Evolutionary conservation across 2,888 invertebrate genomes (phyloP).

Genomic region (Xylota segnis): DNA sequence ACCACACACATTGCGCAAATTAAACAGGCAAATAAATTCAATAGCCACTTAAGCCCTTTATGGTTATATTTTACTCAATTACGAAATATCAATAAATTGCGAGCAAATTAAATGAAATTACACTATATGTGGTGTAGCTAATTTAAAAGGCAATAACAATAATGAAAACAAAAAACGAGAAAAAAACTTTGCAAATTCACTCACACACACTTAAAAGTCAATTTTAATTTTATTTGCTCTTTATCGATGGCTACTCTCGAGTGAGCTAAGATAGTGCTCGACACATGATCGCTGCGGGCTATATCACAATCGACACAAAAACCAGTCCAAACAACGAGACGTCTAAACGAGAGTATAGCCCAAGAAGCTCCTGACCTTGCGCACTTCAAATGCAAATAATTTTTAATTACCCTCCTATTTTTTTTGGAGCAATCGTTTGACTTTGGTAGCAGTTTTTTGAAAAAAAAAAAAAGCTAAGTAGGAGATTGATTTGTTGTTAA

Average conservation of each 20-base stretch:
- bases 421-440: too few species aligned
- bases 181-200: too few species aligned
- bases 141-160: background rate
- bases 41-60: constrained; percentile 1
- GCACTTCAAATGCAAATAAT: constrained; percentile 22
- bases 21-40: constrained; percentile 13
- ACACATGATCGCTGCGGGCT: constrained; percentile 7
- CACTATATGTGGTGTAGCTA: background rate
- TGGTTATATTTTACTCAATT: constrained; percentile 8
- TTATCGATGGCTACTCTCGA: constrained; percentile 3
- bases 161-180: background rate
- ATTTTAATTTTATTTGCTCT: constrained; percentile 5
- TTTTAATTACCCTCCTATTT: background rate
- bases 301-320: constrained; percentile 12
- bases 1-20: background rate
- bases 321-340: constrained; percentile 14
- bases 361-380: constrained; percentile 43
- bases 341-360: background rate
- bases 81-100: constrained; percentile 1
- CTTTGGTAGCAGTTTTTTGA: too few species aligned
- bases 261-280: background rate
- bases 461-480: too few species aligned
- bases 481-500: too few species aligned
- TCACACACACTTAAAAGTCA: background rate
- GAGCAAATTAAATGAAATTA: background rate